A percentile compares a stretch with the other conserved stretches of the same genome.
phyloP scores from a whole-genome alignment of 2,888 invertebrate species.

The Phyllotreta cruciferae region DNA sequence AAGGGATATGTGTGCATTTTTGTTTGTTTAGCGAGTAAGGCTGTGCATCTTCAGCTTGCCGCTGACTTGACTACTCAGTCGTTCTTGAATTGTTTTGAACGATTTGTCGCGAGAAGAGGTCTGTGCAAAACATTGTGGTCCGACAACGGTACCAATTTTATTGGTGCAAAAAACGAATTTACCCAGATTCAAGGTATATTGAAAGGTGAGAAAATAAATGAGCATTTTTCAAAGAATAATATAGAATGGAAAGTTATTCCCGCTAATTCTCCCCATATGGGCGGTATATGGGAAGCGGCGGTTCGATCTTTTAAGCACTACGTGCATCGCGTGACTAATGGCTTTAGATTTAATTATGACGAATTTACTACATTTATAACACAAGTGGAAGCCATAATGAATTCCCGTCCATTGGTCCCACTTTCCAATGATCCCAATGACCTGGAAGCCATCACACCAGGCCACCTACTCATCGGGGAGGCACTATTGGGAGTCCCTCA shows the following conservation, averaged over 20 bases:
- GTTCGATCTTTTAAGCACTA: constrained; percentile 9
- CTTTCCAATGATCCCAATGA: not conserved
- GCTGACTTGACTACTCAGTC: constrained; percentile 14
- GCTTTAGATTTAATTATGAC: constrained; percentile 3
- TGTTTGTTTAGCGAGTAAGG: constrained; percentile 6
- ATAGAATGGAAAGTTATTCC: not conserved
- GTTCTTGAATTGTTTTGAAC: constrained; percentile 20
- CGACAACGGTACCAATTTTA: constrained; percentile 19
- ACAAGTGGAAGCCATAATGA: constrained; percentile 9
- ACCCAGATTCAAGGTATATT: not conserved
- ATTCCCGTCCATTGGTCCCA: constrained; percentile 11
- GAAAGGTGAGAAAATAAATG: too few species aligned
- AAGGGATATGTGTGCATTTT: constrained; percentile 41
- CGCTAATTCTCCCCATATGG: constrained; percentile 6
- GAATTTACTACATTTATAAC: constrained; percentile 6
- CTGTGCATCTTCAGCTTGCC: constrained; percentile 28
- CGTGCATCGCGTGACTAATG: constrained; percentile 3
- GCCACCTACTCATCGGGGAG: not conserved
- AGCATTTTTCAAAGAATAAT: too few species aligned
- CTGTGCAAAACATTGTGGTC: constrained; percentile 18
- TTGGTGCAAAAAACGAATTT: constrained; percentile 8
- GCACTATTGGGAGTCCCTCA: not conserved
- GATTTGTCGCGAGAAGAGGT: constrained; percentile 21
- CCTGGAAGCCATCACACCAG: constrained; percentile 4
- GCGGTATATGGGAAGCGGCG: constrained; percentile 8